Base-by-base conservation (phyloP, 2,113 vertebrate species). In the Paraplagusia blochii region DNA sequence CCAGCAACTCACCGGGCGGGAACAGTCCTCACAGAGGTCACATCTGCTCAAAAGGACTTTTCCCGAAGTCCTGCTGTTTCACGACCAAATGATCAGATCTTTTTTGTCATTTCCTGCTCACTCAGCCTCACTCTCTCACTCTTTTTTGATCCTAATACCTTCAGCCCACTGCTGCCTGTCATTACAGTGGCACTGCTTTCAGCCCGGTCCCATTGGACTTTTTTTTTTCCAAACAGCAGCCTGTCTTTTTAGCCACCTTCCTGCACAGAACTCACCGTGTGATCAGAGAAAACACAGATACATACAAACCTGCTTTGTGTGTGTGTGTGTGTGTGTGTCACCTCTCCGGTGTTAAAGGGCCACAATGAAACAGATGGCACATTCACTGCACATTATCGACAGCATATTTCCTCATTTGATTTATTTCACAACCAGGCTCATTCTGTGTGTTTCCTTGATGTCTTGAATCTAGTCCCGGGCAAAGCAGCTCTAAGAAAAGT, bases 31-130 rank as follows among this genome's bases (percentile, higher is more conserved):
- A 34, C 18, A 10, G 63, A 40, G 47, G 43, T 36, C 57, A 74
- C 72, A 81, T 76, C 63, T 74, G 73, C 76, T 79, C 55, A 34
- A 19, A 43, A 67, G 42, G 52, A 63, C 50, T 44, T n/a, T 58
- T 40, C 14, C 58, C 50, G 48, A 63, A 16, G 51, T 34, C 63
- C 51, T 50, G 71, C 68, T 73, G 76, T 58, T 78, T 64, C 69
- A 74, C 48, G 58, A 66, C 61, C 44, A 36, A 51, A 80, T 72
- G 48, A 14, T 70, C 75, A 4, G 11, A 40, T 11, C 10, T 17
- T 51, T 57, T 62, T 59, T 58, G 34, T 53, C 19, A 63, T 66
- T 47, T 40, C 56, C 58, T 9, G 6, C 33, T 22, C 53, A 13
- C 36, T 61, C 47, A 42, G 14, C 35, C 47, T 51, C 45, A 9